A percentile compares a stretch with the other conserved stretches of the same genome.
These are phyloP conservation scores for Grantiella picta DNA, from an alignment of 2,113 vertebrate species.

Conservation along the genomic window DNA sequence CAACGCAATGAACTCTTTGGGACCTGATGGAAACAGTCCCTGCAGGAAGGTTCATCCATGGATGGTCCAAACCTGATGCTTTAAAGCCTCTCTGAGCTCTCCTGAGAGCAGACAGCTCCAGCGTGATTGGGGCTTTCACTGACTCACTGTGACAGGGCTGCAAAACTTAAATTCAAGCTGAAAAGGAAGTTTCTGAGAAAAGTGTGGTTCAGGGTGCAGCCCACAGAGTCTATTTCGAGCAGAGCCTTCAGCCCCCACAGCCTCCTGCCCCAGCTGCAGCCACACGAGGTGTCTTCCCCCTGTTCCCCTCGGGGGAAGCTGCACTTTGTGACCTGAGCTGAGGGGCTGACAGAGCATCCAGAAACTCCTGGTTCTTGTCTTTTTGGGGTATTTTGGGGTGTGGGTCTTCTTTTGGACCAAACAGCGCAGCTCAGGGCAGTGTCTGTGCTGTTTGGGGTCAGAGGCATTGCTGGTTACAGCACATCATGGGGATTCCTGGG, in stretches of 20 bases:
- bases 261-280: background rate
- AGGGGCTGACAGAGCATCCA: background rate
- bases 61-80: background rate
- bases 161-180: background rate
- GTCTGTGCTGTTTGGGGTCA: background rate
- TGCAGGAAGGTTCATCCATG: background rate
- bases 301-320: background rate
- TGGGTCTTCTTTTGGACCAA: background rate
- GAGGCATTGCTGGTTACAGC: background rate
- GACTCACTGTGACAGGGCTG: background rate
- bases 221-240: background rate
- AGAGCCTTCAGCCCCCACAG: background rate
- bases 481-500: accelerated
- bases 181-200: background rate
- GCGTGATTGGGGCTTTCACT: accelerated
- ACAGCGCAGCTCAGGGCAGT: background rate
- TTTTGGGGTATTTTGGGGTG: accelerated
- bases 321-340: accelerated
- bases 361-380: accelerated
- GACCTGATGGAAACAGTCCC: background rate
- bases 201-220: background rate
- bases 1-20: background rate
- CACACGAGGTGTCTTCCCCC: background rate
- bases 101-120: background rate
- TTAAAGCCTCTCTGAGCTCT: background rate